Base-by-base conservation (phyloP, 2,888 invertebrate species). In the Acronicta psi region DNA sequence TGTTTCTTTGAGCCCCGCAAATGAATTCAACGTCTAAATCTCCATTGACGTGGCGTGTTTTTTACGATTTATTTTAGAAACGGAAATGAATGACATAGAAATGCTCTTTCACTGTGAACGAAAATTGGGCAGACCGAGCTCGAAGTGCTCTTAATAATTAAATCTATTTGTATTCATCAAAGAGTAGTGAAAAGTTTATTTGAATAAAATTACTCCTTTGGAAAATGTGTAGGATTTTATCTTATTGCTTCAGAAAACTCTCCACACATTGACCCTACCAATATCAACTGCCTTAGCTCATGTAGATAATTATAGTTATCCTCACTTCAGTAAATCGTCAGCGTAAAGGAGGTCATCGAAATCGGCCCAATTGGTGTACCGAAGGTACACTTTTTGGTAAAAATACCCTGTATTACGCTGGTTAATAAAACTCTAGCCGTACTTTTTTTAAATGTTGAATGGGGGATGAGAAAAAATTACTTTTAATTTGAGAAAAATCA, bases 1-100 rank as follows among this genome's bases (percentile, higher is more conserved):
- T 77, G 77, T 79, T 75, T 79, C 77, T 80, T 79, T 80, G 75
- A 76, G 59, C 46, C 57, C 54, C 55, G 63, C 69, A 79, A 79
- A 79, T 77, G 77, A 74, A 80, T 79, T 76, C 71, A 57, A 64
- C 73, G 64, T 73, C 73, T 73, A 75, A 76, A 73, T 76, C 65
- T 71, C 64, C 63, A 73, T 75, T 69, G 70, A 64, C 49, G 47
- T 53, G 44, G 54, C 36, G 62, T 65, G 68, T 49, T 72, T 69
- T 68, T 66, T 61, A 59, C 54, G 44, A 50, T 62, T 69, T 70
- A 72, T 71, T 75, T 73, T 58, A 59, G 64, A 68, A 49, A 44
- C 34, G 57, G 60, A 61, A 74, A 64, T 72, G 62, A 69, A 62
- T 60, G 66, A 62, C 64, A 67, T 65, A 64, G 74, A 69, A 65